These are phyloP conservation scores for Zaprionus nigranus DNA, from an alignment of 1,140 invertebrate species.

Conservation along the genomic window DNA sequence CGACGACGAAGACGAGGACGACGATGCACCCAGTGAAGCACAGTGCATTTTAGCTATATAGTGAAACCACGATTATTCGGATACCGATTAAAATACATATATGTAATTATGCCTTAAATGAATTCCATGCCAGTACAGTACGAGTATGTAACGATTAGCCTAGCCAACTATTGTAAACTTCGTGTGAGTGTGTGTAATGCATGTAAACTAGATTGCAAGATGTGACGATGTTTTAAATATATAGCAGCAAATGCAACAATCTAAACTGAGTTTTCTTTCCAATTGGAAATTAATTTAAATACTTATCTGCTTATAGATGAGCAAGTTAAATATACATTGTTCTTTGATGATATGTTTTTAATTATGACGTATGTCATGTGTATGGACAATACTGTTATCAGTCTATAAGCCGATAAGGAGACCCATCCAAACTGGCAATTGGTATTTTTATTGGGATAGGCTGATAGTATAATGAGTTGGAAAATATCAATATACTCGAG, in stretches of 20 bases:
- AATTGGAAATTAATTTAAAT: neutral
- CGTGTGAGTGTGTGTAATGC: constrained; percentile 1
- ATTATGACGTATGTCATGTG: too few species aligned
- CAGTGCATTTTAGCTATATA: constrained; percentile 35
- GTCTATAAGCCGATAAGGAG: neutral
- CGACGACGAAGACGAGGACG: neutral
- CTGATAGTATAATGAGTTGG: neutral
- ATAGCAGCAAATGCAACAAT: constrained; percentile 40
- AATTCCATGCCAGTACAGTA: constrained; percentile 66
- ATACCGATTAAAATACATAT: constrained; percentile 18
- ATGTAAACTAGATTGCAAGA: constrained; percentile 55
- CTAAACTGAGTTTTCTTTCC: neutral
- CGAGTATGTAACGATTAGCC: constrained; percentile 54
- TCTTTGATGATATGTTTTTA: constrained; percentile 11
- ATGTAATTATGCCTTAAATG: constrained; percentile 53
- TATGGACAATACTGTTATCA: neutral
- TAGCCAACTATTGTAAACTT: constrained; percentile 44
- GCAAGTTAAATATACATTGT: neutral
- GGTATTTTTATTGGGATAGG: neutral
- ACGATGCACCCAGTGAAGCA: constrained; percentile 22
- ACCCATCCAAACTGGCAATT: neutral
- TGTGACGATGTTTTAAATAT: constrained; percentile 54
- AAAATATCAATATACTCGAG: too few species aligned
- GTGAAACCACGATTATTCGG: neutral
- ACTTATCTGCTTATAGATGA: neutral